Conservation (phyloP, 2,888 invertebrate genomes). For the Carabus problematicus region DNA sequence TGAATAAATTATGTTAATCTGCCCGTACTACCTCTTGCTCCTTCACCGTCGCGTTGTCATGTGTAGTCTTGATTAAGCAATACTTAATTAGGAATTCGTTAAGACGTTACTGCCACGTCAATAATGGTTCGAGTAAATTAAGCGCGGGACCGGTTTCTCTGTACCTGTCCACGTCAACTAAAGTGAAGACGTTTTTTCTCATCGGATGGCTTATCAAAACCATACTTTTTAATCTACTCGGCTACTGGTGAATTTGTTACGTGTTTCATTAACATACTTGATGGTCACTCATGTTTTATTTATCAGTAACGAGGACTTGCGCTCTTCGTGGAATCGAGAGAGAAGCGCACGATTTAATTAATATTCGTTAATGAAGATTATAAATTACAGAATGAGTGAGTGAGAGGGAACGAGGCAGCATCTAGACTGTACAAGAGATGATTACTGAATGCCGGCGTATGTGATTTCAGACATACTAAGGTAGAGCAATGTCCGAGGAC, state of each 20-base stretch:
- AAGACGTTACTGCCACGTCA: no score
- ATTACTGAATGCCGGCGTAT: neutral
- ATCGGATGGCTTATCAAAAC: slow-evolving; percentile 26
- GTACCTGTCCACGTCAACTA: neutral
- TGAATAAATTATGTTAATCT: slow-evolving; percentile 13
- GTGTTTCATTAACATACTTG: slow-evolving; percentile 30
- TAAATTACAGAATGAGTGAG: slow-evolving; percentile 18
- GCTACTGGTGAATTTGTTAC: slow-evolving; percentile 34
- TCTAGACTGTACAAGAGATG: neutral
- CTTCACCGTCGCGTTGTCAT: slow-evolving; percentile 2
- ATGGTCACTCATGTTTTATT: slow-evolving; percentile 29
- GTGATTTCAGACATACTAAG: slow-evolving; percentile 5
- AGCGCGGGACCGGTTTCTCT: slow-evolving; percentile 9
- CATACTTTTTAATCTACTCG: slow-evolving; percentile 25
- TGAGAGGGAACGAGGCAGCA: neutral
- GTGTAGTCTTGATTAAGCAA: slow-evolving; percentile 30
- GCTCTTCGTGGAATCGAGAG: slow-evolving; percentile 12
- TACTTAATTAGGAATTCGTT: slow-evolving; percentile 29
- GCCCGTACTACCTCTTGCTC: neutral
- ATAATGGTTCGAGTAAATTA: no score
- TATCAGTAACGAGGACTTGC: slow-evolving; percentile 13
- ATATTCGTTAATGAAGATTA: slow-evolving; percentile 16
- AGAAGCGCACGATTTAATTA: slow-evolving; percentile 13
- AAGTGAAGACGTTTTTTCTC: slow-evolving; percentile 25
- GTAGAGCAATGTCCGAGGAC: no score